These are phyloP conservation scores for Uloborus plumipes DNA, from an alignment of 2,888 invertebrate species.

Conservation along the genomic window DNA sequence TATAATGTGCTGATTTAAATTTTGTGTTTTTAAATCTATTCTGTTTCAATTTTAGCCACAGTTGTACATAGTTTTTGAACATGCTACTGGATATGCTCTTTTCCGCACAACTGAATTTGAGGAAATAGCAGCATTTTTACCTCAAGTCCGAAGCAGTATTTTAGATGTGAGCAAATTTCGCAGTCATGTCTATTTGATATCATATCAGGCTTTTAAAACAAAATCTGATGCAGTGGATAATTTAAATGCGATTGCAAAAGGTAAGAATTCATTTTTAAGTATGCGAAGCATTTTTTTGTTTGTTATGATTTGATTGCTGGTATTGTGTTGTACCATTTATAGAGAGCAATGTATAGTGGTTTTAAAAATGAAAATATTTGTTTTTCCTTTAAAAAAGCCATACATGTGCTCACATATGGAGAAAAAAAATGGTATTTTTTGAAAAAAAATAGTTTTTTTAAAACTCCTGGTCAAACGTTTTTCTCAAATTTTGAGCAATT, in stretches of 20 bases:
- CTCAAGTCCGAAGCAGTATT: conserved; percentile 88
- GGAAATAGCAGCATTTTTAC: conserved; percentile 90
- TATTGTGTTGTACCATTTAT: no score
- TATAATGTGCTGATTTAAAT: no score
- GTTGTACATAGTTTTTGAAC: conserved; percentile 83
- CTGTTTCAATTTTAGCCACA: conserved; percentile 66
- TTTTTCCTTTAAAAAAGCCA: no score
- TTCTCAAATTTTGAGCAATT: no score
- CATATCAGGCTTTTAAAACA: conserved; percentile 94
- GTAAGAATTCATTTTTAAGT: conserved; percentile 72
- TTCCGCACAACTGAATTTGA: conserved; percentile 96
- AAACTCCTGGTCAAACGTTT: no score
- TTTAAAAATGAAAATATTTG: no score
- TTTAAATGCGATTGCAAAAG: conserved; percentile 96
- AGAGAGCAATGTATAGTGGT: no score
- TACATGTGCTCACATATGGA: no score
- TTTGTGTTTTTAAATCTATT: not conserved
- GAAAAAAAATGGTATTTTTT: no score
- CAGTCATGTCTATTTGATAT: conserved; percentile 88
- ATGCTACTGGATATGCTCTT: conserved; percentile 95
- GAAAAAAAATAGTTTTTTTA: no score
- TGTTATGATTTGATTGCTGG: not conserved
- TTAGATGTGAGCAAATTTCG: conserved; percentile 89
- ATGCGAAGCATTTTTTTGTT: not conserved
- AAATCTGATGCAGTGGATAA: conserved; percentile 94